Evolutionary conservation across 2,888 invertebrate genomes (phyloP), one percentile per base, ranked within the genome.

Genomic region (Quadroppia sp.): DNA sequence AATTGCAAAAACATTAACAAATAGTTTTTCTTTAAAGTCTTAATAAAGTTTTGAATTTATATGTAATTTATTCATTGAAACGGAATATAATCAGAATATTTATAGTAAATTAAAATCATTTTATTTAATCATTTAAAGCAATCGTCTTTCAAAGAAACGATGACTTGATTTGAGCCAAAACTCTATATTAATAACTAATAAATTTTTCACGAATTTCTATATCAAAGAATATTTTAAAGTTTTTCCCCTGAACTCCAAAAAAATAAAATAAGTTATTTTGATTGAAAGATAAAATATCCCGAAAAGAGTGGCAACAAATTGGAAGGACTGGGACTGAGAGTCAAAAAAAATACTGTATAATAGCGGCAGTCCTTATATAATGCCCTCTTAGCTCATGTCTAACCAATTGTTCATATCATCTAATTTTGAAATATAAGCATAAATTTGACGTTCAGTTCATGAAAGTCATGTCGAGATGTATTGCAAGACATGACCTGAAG

Each of bases 41-140:
- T n/a, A n/a, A n/a, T n/a, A n/a, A n/a, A n/a, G n/a, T n/a, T n/a
- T n/a, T 36, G 36, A 45, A 45, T 45, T 45, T 45, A 45, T 45
- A 13, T 15, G 15, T 45, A 13, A 36, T 7, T 36, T 36, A 7
- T 36, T 4, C 9, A 36, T 36, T 36, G 9, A 45, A 45, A 11
- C 2, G 6, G 17, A 2, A 53, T 2, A 20, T 20, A 20, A 53
- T 53, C 13, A 2, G 23, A 20, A 53, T 53, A 53, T 53, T 53
- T n/a, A 61, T 61, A 28, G 32, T 13, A 25, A 36, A 32, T 61
- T n/a, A 17, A n/a, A 25, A 32, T 59, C 17, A 59, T 59, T 59
- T 23, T 2, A 50, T n/a, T 61, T 20, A 61, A 61, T 61, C 61
- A 61, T 61, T 61, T 61, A 3, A 50, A 4, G 50, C 50, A n/a